Percentiles rank a stretch among this genome's conserved stretches.
phyloP scores from a whole-genome alignment of 2,113 vertebrate genomes.

The Nymphicus hollandicus region DNA sequence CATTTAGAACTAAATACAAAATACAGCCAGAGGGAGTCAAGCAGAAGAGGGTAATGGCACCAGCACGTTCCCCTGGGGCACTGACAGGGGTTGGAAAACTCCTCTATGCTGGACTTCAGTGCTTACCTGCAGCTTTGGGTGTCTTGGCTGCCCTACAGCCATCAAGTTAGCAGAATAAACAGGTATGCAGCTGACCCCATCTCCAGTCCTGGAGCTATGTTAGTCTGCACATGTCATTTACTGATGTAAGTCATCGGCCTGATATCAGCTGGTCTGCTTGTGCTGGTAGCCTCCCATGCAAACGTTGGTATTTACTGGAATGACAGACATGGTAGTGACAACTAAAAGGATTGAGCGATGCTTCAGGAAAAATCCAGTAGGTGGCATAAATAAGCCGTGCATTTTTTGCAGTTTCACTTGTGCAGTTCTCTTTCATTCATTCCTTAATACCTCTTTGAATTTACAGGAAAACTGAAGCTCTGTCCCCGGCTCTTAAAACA shows the following conservation, averaged over 20 bases:
- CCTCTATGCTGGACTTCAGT: neutral
- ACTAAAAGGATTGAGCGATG: neutral
- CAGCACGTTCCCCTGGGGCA: neutral
- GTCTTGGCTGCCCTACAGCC: neutral
- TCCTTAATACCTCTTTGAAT: neutral
- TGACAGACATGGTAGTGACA: neutral
- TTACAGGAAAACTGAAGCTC: neutral
- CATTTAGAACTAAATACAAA: neutral
- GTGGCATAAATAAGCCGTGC: slow-evolving; percentile 49
- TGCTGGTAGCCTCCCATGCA: neutral
- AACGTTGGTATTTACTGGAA: fast-evolving
- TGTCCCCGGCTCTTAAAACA: neutral
- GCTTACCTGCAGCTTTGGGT: neutral
- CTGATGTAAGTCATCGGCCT: fast-evolving
- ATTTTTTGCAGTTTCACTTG: neutral
- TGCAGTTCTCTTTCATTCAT: neutral
- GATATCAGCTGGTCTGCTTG: neutral
- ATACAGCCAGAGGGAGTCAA: neutral
- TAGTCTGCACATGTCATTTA: neutral
- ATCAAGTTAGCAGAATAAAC: neutral
- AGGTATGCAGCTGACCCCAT: neutral
- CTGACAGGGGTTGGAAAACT: neutral
- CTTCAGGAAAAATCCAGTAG: slow-evolving; percentile 60
- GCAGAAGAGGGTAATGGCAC: neutral
- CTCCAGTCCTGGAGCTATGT: neutral